Conservation (phyloP, 2,113 vertebrate species). For the Amphiprion percula region DNA sequence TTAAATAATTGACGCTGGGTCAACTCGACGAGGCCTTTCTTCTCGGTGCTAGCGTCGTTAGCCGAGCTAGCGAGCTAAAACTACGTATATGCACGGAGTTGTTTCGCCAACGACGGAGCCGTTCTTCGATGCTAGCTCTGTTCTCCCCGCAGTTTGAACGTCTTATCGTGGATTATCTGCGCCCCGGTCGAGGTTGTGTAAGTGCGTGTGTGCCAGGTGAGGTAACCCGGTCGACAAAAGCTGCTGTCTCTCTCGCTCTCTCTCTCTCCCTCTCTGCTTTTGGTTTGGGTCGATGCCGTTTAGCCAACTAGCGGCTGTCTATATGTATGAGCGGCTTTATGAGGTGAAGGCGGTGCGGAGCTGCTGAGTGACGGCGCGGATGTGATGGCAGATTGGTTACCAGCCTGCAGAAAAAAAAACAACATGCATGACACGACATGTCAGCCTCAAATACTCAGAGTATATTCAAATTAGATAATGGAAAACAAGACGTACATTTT, state of each 20-base stretch:
- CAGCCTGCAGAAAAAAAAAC: constrained; percentile 15
- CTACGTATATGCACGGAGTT: constrained; percentile 67
- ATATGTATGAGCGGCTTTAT: constrained; percentile 55
- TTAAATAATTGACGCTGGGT: constrained; percentile 42
- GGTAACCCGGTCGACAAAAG: constrained; percentile 29
- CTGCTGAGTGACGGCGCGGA: constrained; percentile 49
- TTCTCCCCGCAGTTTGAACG: not conserved
- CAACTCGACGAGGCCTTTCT: constrained; percentile 62
- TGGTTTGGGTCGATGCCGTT: constrained; percentile 42
- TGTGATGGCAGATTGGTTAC: constrained; percentile 60
- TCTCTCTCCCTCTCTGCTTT: not conserved
- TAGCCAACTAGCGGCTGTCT: constrained; percentile 51
- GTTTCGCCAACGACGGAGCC: constrained; percentile 11
- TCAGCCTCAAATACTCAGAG: not conserved
- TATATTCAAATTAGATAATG: no score
- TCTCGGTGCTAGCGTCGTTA: constrained; percentile 58
- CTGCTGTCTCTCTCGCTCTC: not conserved
- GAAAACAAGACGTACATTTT: no score
- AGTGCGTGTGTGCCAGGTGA: constrained; percentile 30
- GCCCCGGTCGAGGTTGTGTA: not conserved
- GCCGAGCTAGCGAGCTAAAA: constrained; percentile 59
- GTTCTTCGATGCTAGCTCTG: not conserved
- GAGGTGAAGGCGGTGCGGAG: constrained; percentile 48
- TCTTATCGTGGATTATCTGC: not conserved
- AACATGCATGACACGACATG: constrained; percentile 7